phyloP scores from a whole-genome alignment of 2,888 invertebrate genomes.

The Homarus gammarus region DNA sequence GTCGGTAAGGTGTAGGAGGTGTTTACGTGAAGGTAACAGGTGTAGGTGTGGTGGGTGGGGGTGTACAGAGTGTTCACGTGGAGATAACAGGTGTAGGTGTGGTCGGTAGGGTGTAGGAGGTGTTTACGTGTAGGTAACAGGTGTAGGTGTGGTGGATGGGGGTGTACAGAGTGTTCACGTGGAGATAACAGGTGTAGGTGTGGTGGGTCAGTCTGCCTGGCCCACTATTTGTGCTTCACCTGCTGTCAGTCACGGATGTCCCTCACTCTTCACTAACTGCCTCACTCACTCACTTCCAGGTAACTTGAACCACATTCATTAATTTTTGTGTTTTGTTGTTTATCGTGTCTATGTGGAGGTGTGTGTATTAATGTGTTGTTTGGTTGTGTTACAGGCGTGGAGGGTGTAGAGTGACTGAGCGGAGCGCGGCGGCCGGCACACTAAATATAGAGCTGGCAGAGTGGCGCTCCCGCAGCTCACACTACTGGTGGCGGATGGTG shows the following conservation, averaged over 20 bases:
- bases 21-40: too few species aligned
- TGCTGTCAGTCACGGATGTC: not conserved
- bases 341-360: not conserved
- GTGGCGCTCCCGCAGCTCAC: conserved; percentile 30
- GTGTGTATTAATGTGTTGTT: conserved; percentile 26
- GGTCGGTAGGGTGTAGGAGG: too few species aligned
- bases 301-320: not conserved
- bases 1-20: too few species aligned
- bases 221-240: too few species aligned
- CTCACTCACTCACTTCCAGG: not conserved
- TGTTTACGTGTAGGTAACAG: too few species aligned
- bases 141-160: too few species aligned
- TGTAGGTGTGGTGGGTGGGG: too few species aligned
- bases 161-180: too few species aligned
- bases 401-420: conserved; percentile 55
- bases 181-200: not conserved
- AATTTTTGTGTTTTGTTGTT: not conserved
- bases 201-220: not conserved
- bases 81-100: too few species aligned
- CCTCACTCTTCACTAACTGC: not conserved
- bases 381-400: conserved; percentile 62
- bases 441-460: conserved; percentile 70
- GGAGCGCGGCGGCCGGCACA: conserved; percentile 43
- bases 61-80: too few species aligned
- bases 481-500: conserved; percentile 19